These are phyloP conservation scores for Andrena camellia DNA, from an alignment of 2,888 invertebrate genomes.

Conservation along the genomic window DNA sequence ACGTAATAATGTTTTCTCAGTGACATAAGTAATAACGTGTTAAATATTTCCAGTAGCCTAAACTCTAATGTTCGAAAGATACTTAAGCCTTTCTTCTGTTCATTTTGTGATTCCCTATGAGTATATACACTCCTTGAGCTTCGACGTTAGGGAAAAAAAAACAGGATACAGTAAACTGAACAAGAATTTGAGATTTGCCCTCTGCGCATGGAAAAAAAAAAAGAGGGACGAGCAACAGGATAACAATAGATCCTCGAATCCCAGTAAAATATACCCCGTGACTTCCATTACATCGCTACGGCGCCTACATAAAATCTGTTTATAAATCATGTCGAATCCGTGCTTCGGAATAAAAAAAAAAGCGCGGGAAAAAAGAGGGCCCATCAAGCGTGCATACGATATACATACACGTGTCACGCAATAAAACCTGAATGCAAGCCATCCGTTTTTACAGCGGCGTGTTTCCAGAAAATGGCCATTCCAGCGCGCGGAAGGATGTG, in stretches of 20 bases:
- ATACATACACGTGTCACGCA: slow-evolving; percentile 47
- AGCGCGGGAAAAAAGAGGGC: neutral
- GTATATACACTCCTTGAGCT: too few relatives aligned
- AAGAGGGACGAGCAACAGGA: neutral
- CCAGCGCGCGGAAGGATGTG: slow-evolving; percentile 11
- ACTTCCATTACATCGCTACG: slow-evolving; percentile 2
- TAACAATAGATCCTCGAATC: neutral
- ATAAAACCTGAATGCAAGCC: slow-evolving; percentile 44
- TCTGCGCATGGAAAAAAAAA: neutral
- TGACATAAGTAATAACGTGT: too few relatives aligned
- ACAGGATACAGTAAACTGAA: too few relatives aligned
- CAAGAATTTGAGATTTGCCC: too few relatives aligned
- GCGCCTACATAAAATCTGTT: slow-evolving; percentile 29
- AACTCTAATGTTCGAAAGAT: too few relatives aligned
- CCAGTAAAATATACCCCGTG: neutral
- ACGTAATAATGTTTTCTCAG: too few relatives aligned
- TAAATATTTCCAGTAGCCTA: too few relatives aligned
- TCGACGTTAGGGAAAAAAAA: too few relatives aligned
- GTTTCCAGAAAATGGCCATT: slow-evolving; percentile 38
- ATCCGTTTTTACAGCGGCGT: slow-evolving; percentile 42
- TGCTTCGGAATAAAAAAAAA: slow-evolving; percentile 6
- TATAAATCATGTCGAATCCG: slow-evolving; percentile 53
- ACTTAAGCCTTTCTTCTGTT: too few relatives aligned
- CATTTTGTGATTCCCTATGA: too few relatives aligned
- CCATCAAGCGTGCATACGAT: slow-evolving; percentile 27